Percentiles rank a stretch among this genome's conserved stretches.
Evolutionary conservation across 2,888 invertebrate species (phyloP).

Genomic region (Campopleginae sp.): DNA sequence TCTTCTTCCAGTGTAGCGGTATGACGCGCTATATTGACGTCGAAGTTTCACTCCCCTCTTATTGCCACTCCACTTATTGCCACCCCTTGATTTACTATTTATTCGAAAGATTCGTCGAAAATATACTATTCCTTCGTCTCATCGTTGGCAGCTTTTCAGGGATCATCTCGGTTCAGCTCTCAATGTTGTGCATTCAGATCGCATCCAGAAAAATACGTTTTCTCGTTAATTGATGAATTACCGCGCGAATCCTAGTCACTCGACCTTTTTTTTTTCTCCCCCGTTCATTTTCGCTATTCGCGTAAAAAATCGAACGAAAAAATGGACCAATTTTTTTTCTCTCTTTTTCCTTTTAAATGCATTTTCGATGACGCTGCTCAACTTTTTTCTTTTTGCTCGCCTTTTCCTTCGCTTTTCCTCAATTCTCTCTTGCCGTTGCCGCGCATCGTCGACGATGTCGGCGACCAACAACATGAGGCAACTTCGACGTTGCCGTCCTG

Average conservation of each 20-base stretch:
- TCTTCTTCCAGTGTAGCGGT: constrained; percentile 13
- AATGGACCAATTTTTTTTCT: not conserved
- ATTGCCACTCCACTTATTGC: too few species aligned
- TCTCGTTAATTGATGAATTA: not conserved
- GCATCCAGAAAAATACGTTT: not conserved
- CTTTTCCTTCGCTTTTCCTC: not conserved
- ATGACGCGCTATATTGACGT: constrained; percentile 29
- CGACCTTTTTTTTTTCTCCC: not conserved
- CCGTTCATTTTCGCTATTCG: not conserved
- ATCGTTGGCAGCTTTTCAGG: not conserved
- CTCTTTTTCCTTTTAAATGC: constrained; percentile 26
- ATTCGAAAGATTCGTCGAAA: not conserved
- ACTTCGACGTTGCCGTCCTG: constrained; percentile 48
- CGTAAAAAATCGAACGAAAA: not conserved
- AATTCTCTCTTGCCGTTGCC: constrained; percentile 18
- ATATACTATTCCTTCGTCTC: not conserved
- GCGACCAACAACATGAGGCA: constrained; percentile 27
- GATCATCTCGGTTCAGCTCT: too few species aligned
- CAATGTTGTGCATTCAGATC: not conserved
- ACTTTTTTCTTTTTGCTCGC: not conserved
- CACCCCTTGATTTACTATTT: not conserved
- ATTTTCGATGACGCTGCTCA: constrained; percentile 53
- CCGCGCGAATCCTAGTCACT: too few species aligned
- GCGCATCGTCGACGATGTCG: constrained; percentile 19
- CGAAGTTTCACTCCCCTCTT: not conserved